Evolutionary conservation across 2,113 vertebrate genomes (phyloP), one percentile per base, ranked within the genome.

Genomic region (Eulemur rufifrons): DNA sequence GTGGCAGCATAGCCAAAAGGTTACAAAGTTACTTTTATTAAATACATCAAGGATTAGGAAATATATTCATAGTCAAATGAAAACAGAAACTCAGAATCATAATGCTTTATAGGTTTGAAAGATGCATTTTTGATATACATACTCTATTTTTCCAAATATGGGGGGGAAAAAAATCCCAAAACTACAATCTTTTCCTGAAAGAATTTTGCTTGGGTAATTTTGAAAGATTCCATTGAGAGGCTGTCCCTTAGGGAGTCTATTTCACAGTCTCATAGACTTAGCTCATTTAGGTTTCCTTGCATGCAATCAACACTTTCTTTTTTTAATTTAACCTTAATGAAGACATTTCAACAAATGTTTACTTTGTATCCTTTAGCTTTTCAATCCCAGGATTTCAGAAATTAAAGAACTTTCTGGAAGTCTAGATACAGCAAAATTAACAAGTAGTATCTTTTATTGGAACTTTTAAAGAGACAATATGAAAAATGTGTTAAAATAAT

Each of bases 261-360:
- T 98, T 97, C 73, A 85, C 63, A 94, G 42, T 94, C 37, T 85
- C 74, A 85, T 73, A 89, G 86, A 95, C 56, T 94, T 93, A 86
- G 25, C 61, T 98, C 83, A 97, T 86, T 91, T 96, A 91, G 15
- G 8, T 84, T 92, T 95, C 86, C 74, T 96, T 86, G 73, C 9
- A 86, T 77, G 81, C 61, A 80, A 91, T 88, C 56, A 95, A 93
- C 78, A 92, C 25, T 81, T 96, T 95, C 47, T 95, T 93, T 59
- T 94, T 98, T 93, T 96, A 96, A 94, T 96, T 97, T 95, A 93
- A 96, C 56, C 59, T 97, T 97, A 97, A 95, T 91, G 86, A 97
- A 93, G 74, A 92, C 76, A 95, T 93, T 97, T 93, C 81, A 81
- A 81, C 52, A 96, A 61, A 76, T 56, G 45, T 95, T 89, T 96